Evolutionary conservation across 2,888 invertebrate species (phyloP), one percentile per base, ranked within the genome.

Genomic region (Rhamnusium bicolor): DNA sequence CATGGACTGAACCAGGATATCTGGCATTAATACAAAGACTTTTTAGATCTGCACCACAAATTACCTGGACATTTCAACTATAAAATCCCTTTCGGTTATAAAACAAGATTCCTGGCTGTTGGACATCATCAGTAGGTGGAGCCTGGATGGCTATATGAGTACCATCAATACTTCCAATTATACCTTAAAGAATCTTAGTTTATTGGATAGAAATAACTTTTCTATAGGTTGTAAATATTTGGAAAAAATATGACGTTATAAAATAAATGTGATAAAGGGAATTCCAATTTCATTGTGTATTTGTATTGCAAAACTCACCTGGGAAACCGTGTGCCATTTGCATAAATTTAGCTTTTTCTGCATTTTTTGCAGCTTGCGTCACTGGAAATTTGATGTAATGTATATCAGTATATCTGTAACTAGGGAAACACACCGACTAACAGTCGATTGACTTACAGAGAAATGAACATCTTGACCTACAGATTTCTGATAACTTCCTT

Each of bases 41-140:
- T 53, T 53, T 51, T 18, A 32, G 29, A 51, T 65, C 65, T 14
- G 61, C 32, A 12, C 61, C 61, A 14, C 65, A 65, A 53, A 65
- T 65, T 51, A 65, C 51, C 21, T 65, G 65, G 14, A 27, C 53
- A 27, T 65, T 65, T 5, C 51, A n/a, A 19, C 65, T 65, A 19
- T 51, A 32, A 32, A 32, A 32, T 32, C 32, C 32, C 32, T 32
- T 32, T 32, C 8, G 32, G 32, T 32, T 32, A 8, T 32, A 32
- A 32, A 32, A 32, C 8, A 32, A 32, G 32, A 8, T 32, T 32
- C 32, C 32, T 1, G 32, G 8, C 32, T 32, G 32, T 32, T 32
- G 32, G 8, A 8, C 32, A 32, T 32, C 32, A 32, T 32, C 32
- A 32, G 32, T 32, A 32, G 32, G 7, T 6, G 32, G 32, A 32